Percentiles rank a stretch among this genome's conserved stretches.
These are phyloP conservation scores for Hypomecis atomaria DNA, from an alignment of 2,888 invertebrate genomes.

Conservation along the genomic window DNA sequence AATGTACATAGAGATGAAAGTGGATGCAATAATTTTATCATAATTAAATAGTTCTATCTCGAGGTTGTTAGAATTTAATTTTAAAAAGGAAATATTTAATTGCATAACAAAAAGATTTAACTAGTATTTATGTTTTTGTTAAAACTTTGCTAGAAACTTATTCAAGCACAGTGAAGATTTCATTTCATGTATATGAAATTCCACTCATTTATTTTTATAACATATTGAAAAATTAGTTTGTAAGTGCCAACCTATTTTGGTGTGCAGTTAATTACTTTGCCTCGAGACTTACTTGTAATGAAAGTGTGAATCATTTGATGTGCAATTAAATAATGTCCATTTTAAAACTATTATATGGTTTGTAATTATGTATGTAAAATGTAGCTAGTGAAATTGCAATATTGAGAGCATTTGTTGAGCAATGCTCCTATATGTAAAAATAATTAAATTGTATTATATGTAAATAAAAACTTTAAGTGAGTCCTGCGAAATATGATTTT, in stretches of 20 bases:
- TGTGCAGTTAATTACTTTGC: not conserved
- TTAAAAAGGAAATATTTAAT: conserved; percentile 36
- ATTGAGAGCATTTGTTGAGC: conserved; percentile 65
- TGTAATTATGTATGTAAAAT: conserved; percentile 75
- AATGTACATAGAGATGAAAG: conserved; percentile 67
- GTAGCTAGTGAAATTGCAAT: conserved; percentile 78
- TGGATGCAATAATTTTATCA: conserved; percentile 79
- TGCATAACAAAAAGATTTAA: conserved; percentile 1
- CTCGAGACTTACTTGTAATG: not conserved
- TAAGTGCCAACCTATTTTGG: not conserved
- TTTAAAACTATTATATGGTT: conserved; percentile 51
- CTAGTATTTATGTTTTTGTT: too few species aligned
- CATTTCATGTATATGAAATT: too few species aligned
- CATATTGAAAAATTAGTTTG: too few species aligned
- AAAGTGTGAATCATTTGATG: not conserved
- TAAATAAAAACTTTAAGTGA: conserved; percentile 81
- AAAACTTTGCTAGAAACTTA: too few species aligned
- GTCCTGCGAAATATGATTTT: conserved; percentile 83
- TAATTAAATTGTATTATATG: conserved; percentile 80
- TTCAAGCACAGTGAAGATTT: not conserved
- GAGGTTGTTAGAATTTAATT: conserved; percentile 70
- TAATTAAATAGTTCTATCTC: conserved; percentile 70
- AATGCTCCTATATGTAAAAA: conserved; percentile 72
- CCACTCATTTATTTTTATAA: too few species aligned
- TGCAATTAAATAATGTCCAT: conserved; percentile 2